Base-by-base conservation (phyloP, 2,797 vertebrate species). In the Cirrhinus molitorella region DNA sequence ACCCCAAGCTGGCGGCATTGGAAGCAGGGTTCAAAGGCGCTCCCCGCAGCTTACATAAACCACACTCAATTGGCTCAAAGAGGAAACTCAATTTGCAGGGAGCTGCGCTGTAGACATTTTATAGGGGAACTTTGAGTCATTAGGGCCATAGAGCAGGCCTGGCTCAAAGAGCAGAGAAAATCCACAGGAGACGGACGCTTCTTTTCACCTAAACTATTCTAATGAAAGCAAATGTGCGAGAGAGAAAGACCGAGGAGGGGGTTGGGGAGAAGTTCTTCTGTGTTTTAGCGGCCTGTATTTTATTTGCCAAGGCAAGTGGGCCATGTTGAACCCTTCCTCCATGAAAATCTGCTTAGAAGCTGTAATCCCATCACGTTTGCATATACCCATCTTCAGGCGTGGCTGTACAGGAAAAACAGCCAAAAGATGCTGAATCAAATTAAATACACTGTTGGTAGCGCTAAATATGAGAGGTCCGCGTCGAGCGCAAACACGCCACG, bases 31-130 rank as follows among this genome's bases (percentile, higher is more conserved):
- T 96, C 95, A 96, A 95, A 96, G 94, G 91, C 93, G 91, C 93
- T 95, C 94, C 94, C 94, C 77, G 92, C 93, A 94, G 94, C 94
- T 94, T 93, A 94, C 94, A 95, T 95, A 96, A 96, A 95, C 95
- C 94, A 94, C 94, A 94, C 95, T 95, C 95, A 95, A 95, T 94
- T 94, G 95, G 94, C 95, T 95, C 94, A 93, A 94, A 95, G 93
- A 95, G 94, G 94, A 95, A 96, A 95, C 94, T 95, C 94, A 96
- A 95, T 95, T 95, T 96, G 94, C 94, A 96, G 94, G 93, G 94
- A 95, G 92, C 94, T 93, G 92, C 65, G 89, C 91, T 92, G 93
- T 93, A 94, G 94, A 95, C 92, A 92, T 96, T 95, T 96, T 96
- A 96, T 95, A 93, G 94, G 94, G 94, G 94, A 94, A 95, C 94